Base-by-base conservation (phyloP, 2,797 vertebrate genomes). In the Tangara arthus region DNA sequence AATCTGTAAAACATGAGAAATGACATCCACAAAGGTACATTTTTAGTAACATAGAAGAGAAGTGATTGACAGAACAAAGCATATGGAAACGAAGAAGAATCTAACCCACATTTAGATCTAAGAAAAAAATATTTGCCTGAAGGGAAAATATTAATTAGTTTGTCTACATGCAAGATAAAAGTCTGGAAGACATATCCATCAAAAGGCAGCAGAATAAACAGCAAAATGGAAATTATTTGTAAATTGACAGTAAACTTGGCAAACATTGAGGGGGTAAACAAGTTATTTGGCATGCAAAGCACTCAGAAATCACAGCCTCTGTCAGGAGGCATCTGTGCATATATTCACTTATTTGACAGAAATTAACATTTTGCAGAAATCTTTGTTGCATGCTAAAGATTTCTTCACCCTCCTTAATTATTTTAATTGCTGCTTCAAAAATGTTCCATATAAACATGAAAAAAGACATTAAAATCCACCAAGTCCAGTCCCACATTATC, bases 91-190 rank as follows among this genome's bases (percentile, higher is more conserved):
- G 96, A 97, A 98, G 97, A 98, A 97, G 98, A 98, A 98, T 98
- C 98, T 99, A 99, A 98, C 98, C 98, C 98, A 98, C 98, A 98
- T 98, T 99, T 98, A 99, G 98, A 99, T 99, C 98, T 98, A 98
- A 99, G 98, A 98, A 99, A 98, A 98, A 99, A 98, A 99, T 98
- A 99, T 99, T 99, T 99, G 98, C 98, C 98, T 98, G 98, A 98
- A 98, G 98, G 98, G 97, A 98, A 98, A 98, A 99, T 98, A 99
- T 99, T 98, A 99, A 99, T 99, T 99, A 99, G 98, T 99, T 99
- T 99, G 98, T 99, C 99, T 98, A 98, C 98, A 98, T 98, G 98
- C 98, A 97, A 98, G 98, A 99, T 99, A 99, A 99, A 98, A 99
- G 98, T 98, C 98, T 98, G 98, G 97, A 98, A 99, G 98, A 99